Percentiles rank a stretch among this genome's conserved stretches.
phyloP scores from a whole-genome alignment of 2,888 invertebrate genomes.

The Drosophila robusta region DNA sequence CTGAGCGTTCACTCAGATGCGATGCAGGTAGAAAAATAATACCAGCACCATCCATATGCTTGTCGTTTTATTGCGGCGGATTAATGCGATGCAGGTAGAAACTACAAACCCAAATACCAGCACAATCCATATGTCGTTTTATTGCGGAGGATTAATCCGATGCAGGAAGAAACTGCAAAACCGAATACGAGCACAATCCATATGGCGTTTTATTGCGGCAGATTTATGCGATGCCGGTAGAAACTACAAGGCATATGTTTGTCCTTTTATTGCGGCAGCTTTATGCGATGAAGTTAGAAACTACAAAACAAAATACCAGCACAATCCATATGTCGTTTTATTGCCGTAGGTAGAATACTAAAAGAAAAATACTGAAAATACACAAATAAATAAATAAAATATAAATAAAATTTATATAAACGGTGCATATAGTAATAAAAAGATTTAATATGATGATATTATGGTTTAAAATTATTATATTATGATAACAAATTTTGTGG shows the following conservation, averaged over 20 bases:
- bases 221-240: background rate
- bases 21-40: background rate
- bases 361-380: no score
- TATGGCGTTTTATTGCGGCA: background rate
- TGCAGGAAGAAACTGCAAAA: background rate
- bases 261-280: no score
- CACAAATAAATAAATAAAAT: no score
- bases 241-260: constrained; percentile 1
- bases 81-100: background rate
- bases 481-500: background rate
- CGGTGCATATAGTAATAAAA: no score
- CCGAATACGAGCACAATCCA: constrained; percentile 7
- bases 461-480: no score
- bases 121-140: background rate
- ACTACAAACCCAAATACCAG: constrained; percentile 2
- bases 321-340: background rate
- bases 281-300: background rate
- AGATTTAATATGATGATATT: no score
- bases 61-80: no score
- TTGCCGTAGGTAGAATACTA: no score
- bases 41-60: constrained; percentile 1
- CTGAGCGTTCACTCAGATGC: constrained; percentile 15
- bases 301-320: constrained; percentile 4
- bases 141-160: no score
- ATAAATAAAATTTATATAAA: no score